A percentile compares a stretch with the other conserved stretches of the same genome.
These are phyloP conservation scores for Xiphorhynchus elegans DNA, from an alignment of 2,113 vertebrate species.

Conservation along the genomic window DNA sequence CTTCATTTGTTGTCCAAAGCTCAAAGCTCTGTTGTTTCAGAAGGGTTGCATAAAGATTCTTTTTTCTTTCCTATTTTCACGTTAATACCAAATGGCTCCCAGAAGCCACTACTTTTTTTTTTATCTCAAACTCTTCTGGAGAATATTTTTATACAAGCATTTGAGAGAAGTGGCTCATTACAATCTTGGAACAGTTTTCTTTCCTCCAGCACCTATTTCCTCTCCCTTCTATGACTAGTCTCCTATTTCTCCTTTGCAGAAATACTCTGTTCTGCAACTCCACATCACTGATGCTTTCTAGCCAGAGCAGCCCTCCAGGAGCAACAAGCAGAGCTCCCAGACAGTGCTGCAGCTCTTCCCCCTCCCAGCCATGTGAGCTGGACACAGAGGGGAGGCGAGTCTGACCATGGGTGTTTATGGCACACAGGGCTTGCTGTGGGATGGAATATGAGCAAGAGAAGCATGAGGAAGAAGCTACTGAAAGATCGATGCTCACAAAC, in stretches of 20 bases:
- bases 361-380: fast-evolving
- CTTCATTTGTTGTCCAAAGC: neutral
- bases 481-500: neutral
- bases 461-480: neutral
- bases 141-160: neutral
- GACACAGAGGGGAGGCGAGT: neutral
- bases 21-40: neutral
- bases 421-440: neutral
- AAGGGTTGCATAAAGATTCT: neutral
- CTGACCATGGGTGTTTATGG: neutral
- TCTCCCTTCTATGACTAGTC: neutral
- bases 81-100: neutral
- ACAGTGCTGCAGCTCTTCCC: neutral
- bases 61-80: neutral
- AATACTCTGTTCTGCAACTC: neutral
- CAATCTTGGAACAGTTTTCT: neutral
- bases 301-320: neutral
- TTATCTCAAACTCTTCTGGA: neutral
- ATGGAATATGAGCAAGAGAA: neutral
- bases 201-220: neutral
- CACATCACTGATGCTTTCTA: neutral
- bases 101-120: neutral
- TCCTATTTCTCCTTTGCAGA: neutral
- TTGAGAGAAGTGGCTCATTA: neutral
- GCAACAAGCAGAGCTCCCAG: neutral